Conservation (phyloP, 2,888 invertebrate genomes). For the Tinea semifulvella region DNA sequence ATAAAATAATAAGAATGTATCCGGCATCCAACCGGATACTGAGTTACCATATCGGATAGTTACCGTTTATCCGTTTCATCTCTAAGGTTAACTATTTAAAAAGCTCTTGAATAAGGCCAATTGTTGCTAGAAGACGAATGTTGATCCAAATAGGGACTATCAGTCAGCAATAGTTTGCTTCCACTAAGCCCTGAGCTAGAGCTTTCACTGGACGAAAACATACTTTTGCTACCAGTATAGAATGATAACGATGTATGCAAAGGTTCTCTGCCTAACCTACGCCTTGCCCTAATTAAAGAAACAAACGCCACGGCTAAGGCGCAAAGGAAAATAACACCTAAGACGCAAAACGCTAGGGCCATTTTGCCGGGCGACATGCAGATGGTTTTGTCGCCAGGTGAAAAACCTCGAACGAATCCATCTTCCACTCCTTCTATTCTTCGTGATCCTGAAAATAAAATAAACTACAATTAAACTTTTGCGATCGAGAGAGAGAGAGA, state of each 20-base stretch:
- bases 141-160: constrained; percentile 69
- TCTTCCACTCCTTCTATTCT: constrained; percentile 52
- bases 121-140: constrained; percentile 62
- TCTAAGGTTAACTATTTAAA: constrained; percentile 17
- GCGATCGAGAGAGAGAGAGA: no score
- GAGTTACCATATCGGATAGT: no score
- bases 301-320: constrained; percentile 76
- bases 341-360: constrained; percentile 76
- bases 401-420: constrained; percentile 47
- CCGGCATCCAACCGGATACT: no score
- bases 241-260: constrained; percentile 62
- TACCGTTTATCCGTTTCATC: constrained; percentile 16
- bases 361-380: constrained; percentile 81
- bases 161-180: constrained; percentile 67
- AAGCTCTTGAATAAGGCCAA: constrained; percentile 61
- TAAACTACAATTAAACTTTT: no score
- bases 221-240: constrained; percentile 67
- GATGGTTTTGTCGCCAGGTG: constrained; percentile 70
- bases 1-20: no score
- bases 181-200: constrained; percentile 69
- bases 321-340: constrained; percentile 75
- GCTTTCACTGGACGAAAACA: constrained; percentile 69
- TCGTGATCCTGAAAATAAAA: constrained; percentile 43
- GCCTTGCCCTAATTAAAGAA: constrained; percentile 70
- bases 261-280: constrained; percentile 55